These are phyloP conservation scores for Morpho helenor DNA, from an alignment of 2,888 invertebrate genomes.

Conservation along the genomic window DNA sequence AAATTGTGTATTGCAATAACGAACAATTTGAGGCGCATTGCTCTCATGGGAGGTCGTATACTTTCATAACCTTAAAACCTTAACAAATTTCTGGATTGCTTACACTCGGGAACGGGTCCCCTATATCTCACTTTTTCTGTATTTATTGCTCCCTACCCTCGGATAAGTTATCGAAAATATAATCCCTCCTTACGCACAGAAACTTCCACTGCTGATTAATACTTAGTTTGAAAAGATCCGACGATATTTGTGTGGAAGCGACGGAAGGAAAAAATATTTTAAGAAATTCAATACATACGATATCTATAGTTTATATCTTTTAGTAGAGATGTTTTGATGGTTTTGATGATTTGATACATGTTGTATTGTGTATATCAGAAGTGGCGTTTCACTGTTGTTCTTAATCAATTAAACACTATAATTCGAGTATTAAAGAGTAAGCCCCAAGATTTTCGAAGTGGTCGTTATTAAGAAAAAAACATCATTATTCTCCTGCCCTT, in stretches of 20 bases:
- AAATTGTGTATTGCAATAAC: conserved; percentile 25
- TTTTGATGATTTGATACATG: too few relatives aligned
- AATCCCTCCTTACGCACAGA: conserved; percentile 71
- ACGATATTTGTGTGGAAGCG: conserved; percentile 42
- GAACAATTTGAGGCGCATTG: conserved; percentile 42
- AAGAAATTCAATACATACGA: not conserved
- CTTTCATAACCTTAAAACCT: conserved; percentile 66
- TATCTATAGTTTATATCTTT: too few relatives aligned
- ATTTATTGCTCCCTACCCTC: conserved; percentile 72
- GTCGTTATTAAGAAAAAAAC: too few relatives aligned
- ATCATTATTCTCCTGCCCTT: too few relatives aligned
- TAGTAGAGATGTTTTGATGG: not conserved
- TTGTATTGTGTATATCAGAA: too few relatives aligned
- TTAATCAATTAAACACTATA: too few relatives aligned
- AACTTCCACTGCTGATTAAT: conserved; percentile 74
- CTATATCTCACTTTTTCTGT: conserved; percentile 58
- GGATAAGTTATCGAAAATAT: conserved; percentile 76
- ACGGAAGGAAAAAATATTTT: not conserved
- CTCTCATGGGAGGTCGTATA: conserved; percentile 52
- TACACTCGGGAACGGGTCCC: conserved; percentile 43
- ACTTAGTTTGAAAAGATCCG: conserved; percentile 57
- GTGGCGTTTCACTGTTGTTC: too few relatives aligned
- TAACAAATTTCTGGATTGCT: conserved; percentile 76
- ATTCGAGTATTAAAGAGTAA: too few relatives aligned
- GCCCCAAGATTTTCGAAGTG: too few relatives aligned